Percentiles rank a stretch among this genome's conserved stretches.
Conservation (phyloP, 2,113 vertebrate genomes). For the Shinisaurus crocodilurus region DNA sequence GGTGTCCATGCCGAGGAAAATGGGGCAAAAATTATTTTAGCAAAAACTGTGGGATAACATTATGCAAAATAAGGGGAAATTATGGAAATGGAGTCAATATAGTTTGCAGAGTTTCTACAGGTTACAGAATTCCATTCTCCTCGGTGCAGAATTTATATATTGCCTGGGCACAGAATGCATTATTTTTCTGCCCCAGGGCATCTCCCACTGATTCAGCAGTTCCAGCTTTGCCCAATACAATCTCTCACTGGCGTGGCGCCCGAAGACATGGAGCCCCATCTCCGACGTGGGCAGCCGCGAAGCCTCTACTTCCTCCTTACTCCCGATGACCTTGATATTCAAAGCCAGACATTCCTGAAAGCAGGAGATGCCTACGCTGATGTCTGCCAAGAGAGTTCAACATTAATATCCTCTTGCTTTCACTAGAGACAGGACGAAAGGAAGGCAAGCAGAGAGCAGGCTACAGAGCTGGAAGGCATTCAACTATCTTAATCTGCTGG, state of each 20-base stretch:
- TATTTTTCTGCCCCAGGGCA: not conserved
- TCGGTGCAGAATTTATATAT: not conserved
- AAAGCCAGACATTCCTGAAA: not conserved
- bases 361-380: not conserved
- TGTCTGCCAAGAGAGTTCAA: not conserved
- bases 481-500: not conserved
- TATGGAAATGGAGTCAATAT: not conserved
- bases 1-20: not conserved
- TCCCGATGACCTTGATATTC: not conserved
- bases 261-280: too few relatives aligned
- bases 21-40: too few relatives aligned
- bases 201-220: not conserved
- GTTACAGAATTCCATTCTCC: not conserved
- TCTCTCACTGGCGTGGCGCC: not conserved
- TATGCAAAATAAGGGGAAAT: not conserved
- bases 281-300: too few relatives aligned
- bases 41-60: not conserved
- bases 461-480: not conserved
- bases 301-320: not conserved
- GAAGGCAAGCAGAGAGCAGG: not conserved
- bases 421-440: not conserved
- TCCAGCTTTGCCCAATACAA: not conserved
- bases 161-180: not conserved
- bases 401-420: conserved; percentile 9
- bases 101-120: too few relatives aligned